A percentile compares a stretch with the other conserved stretches of the same genome.
Conservation (phyloP, 1,140 invertebrate species). For the Sipha flava region DNA sequence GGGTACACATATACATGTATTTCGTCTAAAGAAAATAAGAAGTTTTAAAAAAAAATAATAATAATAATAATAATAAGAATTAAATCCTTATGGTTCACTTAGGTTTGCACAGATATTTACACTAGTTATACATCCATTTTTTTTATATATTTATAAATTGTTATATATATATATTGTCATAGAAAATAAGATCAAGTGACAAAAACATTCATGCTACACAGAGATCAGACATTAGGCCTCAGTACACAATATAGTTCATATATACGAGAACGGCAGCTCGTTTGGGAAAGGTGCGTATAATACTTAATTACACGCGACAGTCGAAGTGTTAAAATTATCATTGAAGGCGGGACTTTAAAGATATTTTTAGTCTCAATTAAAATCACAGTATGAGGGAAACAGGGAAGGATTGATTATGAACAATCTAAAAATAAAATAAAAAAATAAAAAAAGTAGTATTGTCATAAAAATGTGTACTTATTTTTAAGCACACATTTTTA, state of each 20-base stretch:
- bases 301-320: not conserved
- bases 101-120: not conserved
- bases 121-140: not conserved
- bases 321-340: not conserved
- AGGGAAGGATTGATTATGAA: not conserved
- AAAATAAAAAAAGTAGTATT: not conserved
- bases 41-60: not conserved
- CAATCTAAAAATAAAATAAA: not conserved
- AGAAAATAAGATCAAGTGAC: not conserved
- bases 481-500: too few species aligned
- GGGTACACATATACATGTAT: constrained; percentile 1
- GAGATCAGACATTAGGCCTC: constrained; percentile 1
- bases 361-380: not conserved
- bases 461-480: not conserved
- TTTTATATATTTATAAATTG: not conserved
- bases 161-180: not conserved
- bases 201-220: not conserved
- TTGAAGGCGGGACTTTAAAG: not conserved
- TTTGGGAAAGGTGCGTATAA: not conserved
- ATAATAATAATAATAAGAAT: too few species aligned
- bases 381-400: not conserved
- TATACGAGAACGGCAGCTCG: not conserved
- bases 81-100: not conserved
- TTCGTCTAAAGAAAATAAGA: constrained; percentile 3
- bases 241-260: not conserved